Conservation (phyloP, 2,113 vertebrate species). For the Nothocercus nigrocapillus region DNA sequence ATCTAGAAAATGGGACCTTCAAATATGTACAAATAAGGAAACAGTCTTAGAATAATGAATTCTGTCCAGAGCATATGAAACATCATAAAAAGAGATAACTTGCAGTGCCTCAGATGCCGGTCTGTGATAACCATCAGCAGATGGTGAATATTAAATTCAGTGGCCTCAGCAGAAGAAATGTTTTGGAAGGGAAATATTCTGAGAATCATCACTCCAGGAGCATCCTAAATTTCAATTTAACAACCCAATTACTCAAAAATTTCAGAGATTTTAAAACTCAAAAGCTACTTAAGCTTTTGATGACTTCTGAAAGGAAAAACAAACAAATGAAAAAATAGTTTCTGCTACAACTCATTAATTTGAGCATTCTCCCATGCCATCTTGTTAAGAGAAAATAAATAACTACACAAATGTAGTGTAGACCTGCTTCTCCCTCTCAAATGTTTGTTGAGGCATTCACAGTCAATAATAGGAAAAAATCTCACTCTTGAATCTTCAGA, state of each 20-base stretch:
- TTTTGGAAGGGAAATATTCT: background rate
- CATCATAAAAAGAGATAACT: background rate
- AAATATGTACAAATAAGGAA: background rate
- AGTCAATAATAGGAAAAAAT: background rate
- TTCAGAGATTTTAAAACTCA: background rate
- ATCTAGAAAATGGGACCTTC: background rate
- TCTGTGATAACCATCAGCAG: background rate
- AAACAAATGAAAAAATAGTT: background rate
- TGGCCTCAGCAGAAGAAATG: background rate
- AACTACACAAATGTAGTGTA: background rate
- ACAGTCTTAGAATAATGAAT: background rate
- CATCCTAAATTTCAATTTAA: background rate
- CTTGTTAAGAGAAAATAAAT: background rate
- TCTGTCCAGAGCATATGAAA: background rate
- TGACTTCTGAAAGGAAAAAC: conserved; percentile 1
- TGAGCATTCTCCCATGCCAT: background rate
- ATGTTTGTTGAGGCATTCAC: background rate
- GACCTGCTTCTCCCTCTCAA: background rate
- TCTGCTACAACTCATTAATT: background rate
- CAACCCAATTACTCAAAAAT: background rate
- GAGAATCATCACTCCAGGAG: background rate
- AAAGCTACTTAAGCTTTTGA: background rate
- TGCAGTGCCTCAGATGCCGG: background rate
- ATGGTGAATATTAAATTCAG: background rate
- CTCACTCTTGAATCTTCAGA: background rate